Conservation (phyloP, 2,113 vertebrate species). For the Psilopogon haemacephalus region DNA sequence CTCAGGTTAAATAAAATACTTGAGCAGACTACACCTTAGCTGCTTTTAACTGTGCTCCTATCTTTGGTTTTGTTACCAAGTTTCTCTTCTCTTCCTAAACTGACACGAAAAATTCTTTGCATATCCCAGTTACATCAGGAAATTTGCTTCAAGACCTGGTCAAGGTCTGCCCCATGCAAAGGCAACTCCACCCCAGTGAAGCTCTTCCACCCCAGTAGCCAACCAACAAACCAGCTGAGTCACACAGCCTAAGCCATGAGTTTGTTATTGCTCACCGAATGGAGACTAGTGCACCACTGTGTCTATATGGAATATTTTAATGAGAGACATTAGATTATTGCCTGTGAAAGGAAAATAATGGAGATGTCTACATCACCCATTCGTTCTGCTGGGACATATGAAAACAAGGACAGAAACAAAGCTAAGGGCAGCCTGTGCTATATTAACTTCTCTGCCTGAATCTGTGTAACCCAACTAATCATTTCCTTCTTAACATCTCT, state of each 20-base stretch:
- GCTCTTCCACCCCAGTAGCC: neutral
- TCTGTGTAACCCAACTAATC: no score
- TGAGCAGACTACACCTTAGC: conserved; percentile 2
- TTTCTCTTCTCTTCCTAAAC: conserved; percentile 20
- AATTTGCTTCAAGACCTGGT: neutral
- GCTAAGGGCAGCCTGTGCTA: no score
- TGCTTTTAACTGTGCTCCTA: neutral
- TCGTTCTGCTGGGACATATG: no score
- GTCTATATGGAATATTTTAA: no score
- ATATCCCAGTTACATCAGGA: neutral
- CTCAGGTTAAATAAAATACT: conserved; percentile 46
- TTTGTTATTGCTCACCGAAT: neutral
- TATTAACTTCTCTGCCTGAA: no score
- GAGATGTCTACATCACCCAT: no score
- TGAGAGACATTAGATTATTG: no score
- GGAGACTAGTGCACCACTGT: neutral
- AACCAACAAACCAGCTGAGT: neutral
- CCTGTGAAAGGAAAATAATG: no score
- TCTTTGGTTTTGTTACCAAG: conserved; percentile 31
- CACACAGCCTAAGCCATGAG: neutral
- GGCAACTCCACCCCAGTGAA: neutral
- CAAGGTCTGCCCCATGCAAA: neutral
- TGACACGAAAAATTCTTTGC: conserved; percentile 30
- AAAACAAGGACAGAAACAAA: no score
- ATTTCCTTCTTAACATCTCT: no score